Base-by-base conservation (phyloP, 2,888 invertebrate species). In the Acanthoscelides obtectus region DNA sequence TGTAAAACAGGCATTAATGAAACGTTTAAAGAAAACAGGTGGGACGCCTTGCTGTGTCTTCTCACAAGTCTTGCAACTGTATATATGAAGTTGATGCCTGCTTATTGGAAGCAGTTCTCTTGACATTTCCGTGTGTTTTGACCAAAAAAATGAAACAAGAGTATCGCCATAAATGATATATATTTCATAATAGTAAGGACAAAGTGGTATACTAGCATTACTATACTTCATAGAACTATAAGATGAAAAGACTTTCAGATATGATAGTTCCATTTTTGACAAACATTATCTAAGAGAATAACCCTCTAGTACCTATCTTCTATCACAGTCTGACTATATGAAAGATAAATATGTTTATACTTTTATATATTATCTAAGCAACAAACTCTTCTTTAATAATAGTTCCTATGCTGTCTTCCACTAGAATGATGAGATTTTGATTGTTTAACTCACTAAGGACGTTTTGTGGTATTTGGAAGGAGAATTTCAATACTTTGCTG, bases 371-470 rank as follows among this genome's bases (percentile, higher is more conserved):
- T 45, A 45, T 17, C 45, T 45, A 45, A 45, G 12, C 45, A 45
- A 45, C 45, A 65, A 75, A 72, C 69, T 74, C 71, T 65, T 79
- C 74, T 84, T 91, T 92, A 73, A 92, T 85, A 76, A 92, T 88
- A 81, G 90, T 90, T 77, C 92, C 92, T 76, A 88, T 83, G 75
- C 91, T 89, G 79, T 92, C 92, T 84, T 91, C 91, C 66, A 90
- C 90, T 71, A 92, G 88, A 79, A 92, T 87, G 67, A 79, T 71
- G n/a, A 72, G 74, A n/a, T 64, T 72, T 67, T 63, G 64, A 70
- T 86, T 84, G 85, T 87, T 72, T 84, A 86, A 82, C 86, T 86
- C 70, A 85, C 86, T 69, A 25, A 87, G 86, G 80, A 87, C 86
- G 63, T 88, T 87, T 81, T 87, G 87, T 8, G 89, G 89, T 73